These are phyloP conservation scores for Proales similis DNA, from an alignment of 1,140 invertebrate genomes.

Conservation along the genomic window DNA sequence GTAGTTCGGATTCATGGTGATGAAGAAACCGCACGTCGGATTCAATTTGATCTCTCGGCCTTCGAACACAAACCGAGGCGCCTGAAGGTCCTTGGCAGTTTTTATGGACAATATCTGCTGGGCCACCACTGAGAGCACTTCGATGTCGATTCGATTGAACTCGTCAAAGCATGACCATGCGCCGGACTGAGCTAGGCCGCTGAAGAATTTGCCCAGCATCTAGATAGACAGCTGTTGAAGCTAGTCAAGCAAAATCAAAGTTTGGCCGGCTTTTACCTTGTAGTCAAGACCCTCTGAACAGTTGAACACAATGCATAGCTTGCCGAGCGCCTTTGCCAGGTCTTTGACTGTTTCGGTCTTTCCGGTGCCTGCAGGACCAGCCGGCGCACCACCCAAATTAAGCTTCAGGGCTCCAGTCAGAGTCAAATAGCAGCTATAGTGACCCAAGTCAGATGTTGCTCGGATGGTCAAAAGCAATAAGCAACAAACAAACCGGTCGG, in stretches of 20 bases:
- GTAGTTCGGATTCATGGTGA: conserved; percentile 54
- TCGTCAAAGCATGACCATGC: conserved; percentile 56
- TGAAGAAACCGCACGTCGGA: conserved; percentile 54
- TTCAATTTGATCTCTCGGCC: conserved; percentile 52
- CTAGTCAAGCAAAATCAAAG: conserved; percentile 76
- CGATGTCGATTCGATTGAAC: conserved; percentile 49
- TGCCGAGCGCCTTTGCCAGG: conserved; percentile 77
- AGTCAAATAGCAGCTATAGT: conserved; percentile 70
- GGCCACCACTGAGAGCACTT: conserved; percentile 53
- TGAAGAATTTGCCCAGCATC: conserved; percentile 58
- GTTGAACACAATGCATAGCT: conserved; percentile 45
- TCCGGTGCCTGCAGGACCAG: conserved; percentile 50
- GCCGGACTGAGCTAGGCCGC: conserved; percentile 50
- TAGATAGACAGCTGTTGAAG: conserved; percentile 75
- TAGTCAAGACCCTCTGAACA: conserved; percentile 41
- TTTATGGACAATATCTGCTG: conserved; percentile 52
- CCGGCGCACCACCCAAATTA: conserved; percentile 70
- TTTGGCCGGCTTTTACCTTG: conserved; percentile 48
- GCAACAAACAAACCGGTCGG: conserved; percentile 48
- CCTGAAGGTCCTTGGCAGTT: conserved; percentile 43
- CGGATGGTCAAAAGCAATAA: conserved; percentile 57
- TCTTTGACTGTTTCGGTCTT: conserved; percentile 62
- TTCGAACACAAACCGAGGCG: conserved; percentile 53
- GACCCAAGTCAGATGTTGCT: background rate
- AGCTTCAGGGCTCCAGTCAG: conserved; percentile 73